A percentile compares a stretch with the other conserved stretches of the same genome.
Evolutionary conservation across 2,113 vertebrate species (phyloP).

Genomic region (Myanophis thanlyinensis): DNA sequence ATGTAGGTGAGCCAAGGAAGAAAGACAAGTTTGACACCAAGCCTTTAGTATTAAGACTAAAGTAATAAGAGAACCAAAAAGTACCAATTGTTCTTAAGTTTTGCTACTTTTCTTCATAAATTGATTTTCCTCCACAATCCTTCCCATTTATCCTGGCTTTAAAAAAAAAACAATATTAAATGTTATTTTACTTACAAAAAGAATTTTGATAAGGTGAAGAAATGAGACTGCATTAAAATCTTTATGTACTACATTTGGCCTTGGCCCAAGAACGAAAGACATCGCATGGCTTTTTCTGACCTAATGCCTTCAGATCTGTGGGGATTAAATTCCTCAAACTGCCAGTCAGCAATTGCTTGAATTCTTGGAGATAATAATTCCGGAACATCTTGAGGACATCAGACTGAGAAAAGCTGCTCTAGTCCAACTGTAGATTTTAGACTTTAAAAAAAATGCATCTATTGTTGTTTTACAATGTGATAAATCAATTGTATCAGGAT

Average conservation of each 20-base stretch:
- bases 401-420: background rate
- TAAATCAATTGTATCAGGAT: slow-evolving; percentile 22
- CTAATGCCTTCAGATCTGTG: background rate
- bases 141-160: background rate
- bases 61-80: background rate
- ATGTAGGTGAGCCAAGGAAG: background rate
- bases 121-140: background rate
- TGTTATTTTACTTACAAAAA: background rate
- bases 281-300: background rate
- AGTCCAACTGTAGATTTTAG: background rate
- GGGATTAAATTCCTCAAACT: background rate
- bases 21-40: background rate
- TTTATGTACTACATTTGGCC: background rate
- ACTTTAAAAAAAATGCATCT: background rate
- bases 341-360: background rate
- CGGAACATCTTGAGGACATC: background rate
- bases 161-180: background rate
- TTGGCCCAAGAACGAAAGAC: background rate
- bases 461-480: background rate
- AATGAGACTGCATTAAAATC: background rate
- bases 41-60: background rate
- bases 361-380: background rate
- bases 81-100: background rate
- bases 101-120: background rate
- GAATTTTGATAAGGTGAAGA: background rate